A percentile compares a stretch with the other conserved stretches of the same genome.
Conservation (phyloP, 2,888 invertebrate genomes). For the Lasioglossum vierecki region DNA sequence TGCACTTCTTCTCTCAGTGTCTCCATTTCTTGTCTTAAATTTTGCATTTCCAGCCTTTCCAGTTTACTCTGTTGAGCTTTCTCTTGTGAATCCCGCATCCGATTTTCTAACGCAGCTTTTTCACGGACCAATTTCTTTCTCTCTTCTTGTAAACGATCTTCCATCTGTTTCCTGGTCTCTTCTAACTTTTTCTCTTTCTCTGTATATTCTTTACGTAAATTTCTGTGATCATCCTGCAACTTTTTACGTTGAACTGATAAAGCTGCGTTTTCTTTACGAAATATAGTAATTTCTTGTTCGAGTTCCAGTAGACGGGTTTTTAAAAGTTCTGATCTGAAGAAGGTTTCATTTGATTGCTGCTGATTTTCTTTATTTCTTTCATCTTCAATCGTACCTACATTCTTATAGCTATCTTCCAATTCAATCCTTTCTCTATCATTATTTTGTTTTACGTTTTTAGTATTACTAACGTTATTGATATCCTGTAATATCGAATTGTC, state of each 20-base stretch:
- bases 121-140: constrained; percentile 89
- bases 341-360: constrained; percentile 84
- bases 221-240: constrained; percentile 85
- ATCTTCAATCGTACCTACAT: constrained; percentile 74
- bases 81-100: constrained; percentile 87
- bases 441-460: constrained; percentile 22
- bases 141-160: constrained; percentile 89
- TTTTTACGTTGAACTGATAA: constrained; percentile 83
- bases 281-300: constrained; percentile 87
- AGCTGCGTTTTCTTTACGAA: constrained; percentile 85
- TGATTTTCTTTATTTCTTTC: constrained; percentile 42
- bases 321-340: constrained; percentile 86
- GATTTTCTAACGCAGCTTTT: constrained; percentile 87
- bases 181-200: constrained; percentile 87
- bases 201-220: constrained; percentile 84
- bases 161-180: constrained; percentile 86
- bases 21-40: constrained; percentile 88
- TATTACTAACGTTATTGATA: constrained; percentile 16
- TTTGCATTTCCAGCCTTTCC: constrained; percentile 89
- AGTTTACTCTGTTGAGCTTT: constrained; percentile 88
- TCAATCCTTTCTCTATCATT: constrained; percentile 35
- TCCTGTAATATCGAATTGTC: constrained; percentile 36
- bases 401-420: constrained; percentile 10
- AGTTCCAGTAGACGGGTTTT: constrained; percentile 88
- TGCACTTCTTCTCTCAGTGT: constrained; percentile 88